Evolutionary conservation across 2,888 invertebrate species (phyloP), one percentile per base, ranked within the genome.

Genomic region (Scaptodrosophila latifasciaeformis): DNA sequence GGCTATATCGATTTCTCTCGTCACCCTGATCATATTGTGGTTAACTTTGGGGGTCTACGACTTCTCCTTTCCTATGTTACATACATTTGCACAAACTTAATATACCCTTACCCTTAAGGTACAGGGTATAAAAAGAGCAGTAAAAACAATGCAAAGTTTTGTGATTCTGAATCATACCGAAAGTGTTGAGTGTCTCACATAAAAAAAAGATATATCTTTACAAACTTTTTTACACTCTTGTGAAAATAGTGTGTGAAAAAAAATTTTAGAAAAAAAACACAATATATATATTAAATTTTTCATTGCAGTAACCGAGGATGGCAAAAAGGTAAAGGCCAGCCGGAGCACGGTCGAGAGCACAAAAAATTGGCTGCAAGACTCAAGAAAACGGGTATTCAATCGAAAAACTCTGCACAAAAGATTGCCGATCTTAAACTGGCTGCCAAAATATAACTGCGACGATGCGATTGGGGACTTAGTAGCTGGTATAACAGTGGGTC

Each of bases 401-500:
- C 90, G 90, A 76, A 93, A 92, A 87, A 91, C 89, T 60, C 87
- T 95, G 18, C 89, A 91, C 85, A 92, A 92, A 84, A 89, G 93
- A 55, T 72, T 95, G 46, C 95, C 96, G 5, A 89, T 95, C 48
- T 83, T 92, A 3, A 86, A 84, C 49, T 96, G 96, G 96, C 85
- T 94, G 65, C 95, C 94, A 2, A 87, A 86, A 65, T 96, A 96
- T 87, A 91, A 88, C 70, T 82, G 87, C 5, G 89, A 90, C 54
- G 90, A 92, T 86, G 92, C 94, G 5, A 86, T 95, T 46, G 94
- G 96, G 7, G 97, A 97, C 88, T 84, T 96, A 37, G 93, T 97
- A 60, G 96, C 97, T 2, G 96, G 96, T 50, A 87, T 97, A 54
- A 96, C 96, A 1, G 96, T 97, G 10, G 97, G 96, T 0, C 89